Evolutionary conservation across 1,140 invertebrate species (phyloP), one percentile per base, ranked within the genome.

Genomic region (Atopsyche davidsoni): DNA sequence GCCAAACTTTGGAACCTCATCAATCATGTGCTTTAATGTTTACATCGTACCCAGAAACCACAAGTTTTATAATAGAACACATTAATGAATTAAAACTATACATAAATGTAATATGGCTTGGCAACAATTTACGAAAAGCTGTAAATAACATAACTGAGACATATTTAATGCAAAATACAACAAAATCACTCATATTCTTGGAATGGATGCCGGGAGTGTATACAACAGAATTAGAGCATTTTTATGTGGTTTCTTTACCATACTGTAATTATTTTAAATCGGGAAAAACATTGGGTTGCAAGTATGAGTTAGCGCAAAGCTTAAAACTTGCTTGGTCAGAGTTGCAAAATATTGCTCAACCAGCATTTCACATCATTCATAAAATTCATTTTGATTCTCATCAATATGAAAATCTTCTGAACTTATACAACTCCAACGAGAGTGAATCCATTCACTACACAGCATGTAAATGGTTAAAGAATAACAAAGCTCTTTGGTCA

Each of bases 401-500:
- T 3, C 69, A 78, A 51, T 85, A 82, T 54, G 60, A 72, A 31
- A 62, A 75, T 21, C 57, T 85, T 7, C 63, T 86, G 19, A 39
- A 66, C 10, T 55, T 72, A 14, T 77, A 77, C 57, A 64, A 66
- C 40, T 46, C 46, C 25, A 50, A 13, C 0, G 45, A 57, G 9
- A 55, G 46, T 2, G 43, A 53, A 1, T 59, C 46, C 6, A 63
- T 77, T 7, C 56, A 75, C 14, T 56, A 75, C 4, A 68, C 83
- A 0, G 87, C 87, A 0, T 90, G 87, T 60, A 60, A 75, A 7
- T 89, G 86, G 86, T 59, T 89, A 32, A 66, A 57, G 13, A 57
- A 72, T 1, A 77, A 84, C 60, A 62, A 69, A n/a, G 49, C 66
- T 13, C 66, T 68, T 1, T 76, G 81, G 65, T 55, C 57, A 0